These are phyloP conservation scores for Noctua pronuba DNA, from an alignment of 2,888 invertebrate genomes.

Conservation along the genomic window DNA sequence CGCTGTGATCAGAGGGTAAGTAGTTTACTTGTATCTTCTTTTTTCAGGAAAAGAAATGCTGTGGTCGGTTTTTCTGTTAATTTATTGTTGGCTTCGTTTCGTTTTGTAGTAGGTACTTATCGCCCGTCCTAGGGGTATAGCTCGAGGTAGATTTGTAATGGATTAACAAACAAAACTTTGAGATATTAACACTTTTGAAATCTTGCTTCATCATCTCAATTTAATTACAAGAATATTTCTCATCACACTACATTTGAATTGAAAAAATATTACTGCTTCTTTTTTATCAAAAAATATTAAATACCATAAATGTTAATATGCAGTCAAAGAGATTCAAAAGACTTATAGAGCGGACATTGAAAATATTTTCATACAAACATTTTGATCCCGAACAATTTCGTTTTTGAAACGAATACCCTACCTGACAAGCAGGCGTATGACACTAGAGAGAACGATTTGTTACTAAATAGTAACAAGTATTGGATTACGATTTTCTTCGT, in stretches of 20 bases:
- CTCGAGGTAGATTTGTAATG: neutral
- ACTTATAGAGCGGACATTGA: no score
- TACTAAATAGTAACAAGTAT: no score
- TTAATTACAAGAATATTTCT: neutral
- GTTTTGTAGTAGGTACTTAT: conserved; percentile 14
- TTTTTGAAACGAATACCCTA: no score
- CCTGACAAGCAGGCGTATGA: no score
- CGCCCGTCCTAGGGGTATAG: neutral
- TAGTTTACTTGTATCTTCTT: conserved; percentile 14
- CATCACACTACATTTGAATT: neutral
- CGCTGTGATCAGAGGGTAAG: conserved; percentile 10
- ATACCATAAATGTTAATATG: no score
- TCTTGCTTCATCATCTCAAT: neutral
- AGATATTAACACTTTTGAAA: neutral
- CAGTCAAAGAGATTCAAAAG: no score
- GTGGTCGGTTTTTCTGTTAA: conserved; percentile 15
- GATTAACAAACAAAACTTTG: neutral
- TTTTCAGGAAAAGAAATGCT: conserved; percentile 7
- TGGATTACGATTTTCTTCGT: no score
- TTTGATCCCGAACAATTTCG: no score
- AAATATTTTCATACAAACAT: no score
- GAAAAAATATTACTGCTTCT: no score
- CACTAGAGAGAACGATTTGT: no score
- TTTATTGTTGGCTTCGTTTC: conserved; percentile 10
- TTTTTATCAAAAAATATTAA: no score